Evolutionary conservation across 1,140 invertebrate genomes (phyloP).

Genomic region (Heliconius nattereri): DNA sequence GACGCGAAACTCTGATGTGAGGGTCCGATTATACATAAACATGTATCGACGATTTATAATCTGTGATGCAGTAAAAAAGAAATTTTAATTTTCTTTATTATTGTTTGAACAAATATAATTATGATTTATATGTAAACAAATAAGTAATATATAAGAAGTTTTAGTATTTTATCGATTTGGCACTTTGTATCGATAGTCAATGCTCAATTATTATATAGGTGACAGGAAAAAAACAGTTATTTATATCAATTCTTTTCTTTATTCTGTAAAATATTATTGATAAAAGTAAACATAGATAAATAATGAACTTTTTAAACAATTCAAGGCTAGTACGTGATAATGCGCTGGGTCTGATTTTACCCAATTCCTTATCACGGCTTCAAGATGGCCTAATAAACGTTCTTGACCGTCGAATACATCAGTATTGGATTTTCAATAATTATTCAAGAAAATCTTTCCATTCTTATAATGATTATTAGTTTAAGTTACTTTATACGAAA

Average conservation of each 20-base stretch:
- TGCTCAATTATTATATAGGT: no score
- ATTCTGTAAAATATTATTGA: no score
- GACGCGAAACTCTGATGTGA: slow-evolving; percentile 37
- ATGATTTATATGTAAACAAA: neutral
- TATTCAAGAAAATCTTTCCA: no score
- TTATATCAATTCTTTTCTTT: no score
- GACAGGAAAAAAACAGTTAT: no score
- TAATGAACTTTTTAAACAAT: neutral
- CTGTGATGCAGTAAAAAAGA: neutral
- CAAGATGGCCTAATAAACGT: neutral
- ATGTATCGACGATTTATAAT: neutral
- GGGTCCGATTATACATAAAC: slow-evolving; percentile 24
- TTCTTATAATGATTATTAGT: no score
- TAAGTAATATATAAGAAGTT: neutral
- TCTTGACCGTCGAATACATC: neutral
- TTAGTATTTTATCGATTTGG: no score
- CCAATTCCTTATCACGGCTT: neutral
- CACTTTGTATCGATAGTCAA: no score
- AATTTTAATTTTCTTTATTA: neutral
- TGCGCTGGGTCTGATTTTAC: neutral
- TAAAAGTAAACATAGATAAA: no score
- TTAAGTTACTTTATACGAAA: no score
- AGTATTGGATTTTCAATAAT: neutral
- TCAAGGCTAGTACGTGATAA: neutral
- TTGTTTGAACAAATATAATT: neutral